Conservation (phyloP, 1,140 invertebrate species). For the Ectropis grisescens region DNA sequence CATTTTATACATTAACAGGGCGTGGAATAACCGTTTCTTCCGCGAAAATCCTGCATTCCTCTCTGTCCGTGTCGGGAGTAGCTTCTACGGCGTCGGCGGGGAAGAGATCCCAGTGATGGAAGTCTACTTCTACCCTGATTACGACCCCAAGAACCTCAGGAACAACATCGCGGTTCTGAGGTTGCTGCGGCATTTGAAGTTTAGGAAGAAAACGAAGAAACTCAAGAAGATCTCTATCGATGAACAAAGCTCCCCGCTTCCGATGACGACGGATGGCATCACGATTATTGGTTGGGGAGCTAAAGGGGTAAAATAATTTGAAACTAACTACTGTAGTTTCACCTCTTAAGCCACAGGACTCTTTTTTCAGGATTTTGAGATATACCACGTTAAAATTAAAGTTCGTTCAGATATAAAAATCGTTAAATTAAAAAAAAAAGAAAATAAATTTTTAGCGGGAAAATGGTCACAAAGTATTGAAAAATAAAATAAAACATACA, state of each 20-base stretch:
- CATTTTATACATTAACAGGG: no score
- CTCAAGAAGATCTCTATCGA: constrained; percentile 48
- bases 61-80: constrained; percentile 37
- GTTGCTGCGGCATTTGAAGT: constrained; percentile 21
- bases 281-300: constrained; percentile 54
- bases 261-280: constrained; percentile 25
- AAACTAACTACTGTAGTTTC: no score
- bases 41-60: constrained; percentile 49
- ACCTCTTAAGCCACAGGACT: no score
- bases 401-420: no score
- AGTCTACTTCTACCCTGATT: constrained; percentile 41
- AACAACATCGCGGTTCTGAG: constrained; percentile 36
- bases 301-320: constrained; percentile 36
- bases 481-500: no score
- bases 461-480: no score
- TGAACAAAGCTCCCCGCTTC: constrained; percentile 14
- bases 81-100: constrained; percentile 30
- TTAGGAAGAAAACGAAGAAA: constrained; percentile 14
- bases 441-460: no score
- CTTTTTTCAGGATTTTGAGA: no score
- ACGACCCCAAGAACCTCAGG: constrained; percentile 32
- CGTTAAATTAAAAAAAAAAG: no score
- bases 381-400: no score
- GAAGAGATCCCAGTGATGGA: constrained; percentile 34
- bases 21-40: constrained; percentile 48